A percentile compares a stretch with the other conserved stretches of the same genome.
These are phyloP conservation scores for Phyto melanocephala DNA, from an alignment of 2,888 invertebrate genomes.

Conservation along the genomic window DNA sequence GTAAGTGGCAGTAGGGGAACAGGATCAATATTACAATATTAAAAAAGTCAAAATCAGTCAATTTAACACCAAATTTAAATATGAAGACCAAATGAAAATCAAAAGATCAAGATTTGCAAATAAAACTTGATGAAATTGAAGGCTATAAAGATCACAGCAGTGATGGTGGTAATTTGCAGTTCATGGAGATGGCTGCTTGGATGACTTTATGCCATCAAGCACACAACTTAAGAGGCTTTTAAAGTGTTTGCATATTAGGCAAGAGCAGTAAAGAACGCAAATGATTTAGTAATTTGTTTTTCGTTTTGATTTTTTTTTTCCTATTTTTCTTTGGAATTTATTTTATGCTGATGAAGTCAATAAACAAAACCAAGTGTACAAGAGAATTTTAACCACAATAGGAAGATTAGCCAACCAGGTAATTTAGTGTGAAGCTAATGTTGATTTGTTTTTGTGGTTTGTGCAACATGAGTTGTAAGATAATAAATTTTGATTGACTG, in stretches of 20 bases:
- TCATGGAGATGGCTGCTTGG: background rate
- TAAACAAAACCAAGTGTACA: background rate
- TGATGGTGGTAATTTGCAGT: constrained; percentile 40
- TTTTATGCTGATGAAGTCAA: constrained; percentile 13
- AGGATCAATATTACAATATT: constrained; percentile 36
- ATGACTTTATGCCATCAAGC: background rate
- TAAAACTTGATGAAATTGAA: constrained; percentile 64
- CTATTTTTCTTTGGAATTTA: background rate
- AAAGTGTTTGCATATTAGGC: constrained; percentile 33
- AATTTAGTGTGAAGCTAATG: constrained; percentile 53
- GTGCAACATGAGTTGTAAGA: constrained; percentile 1
- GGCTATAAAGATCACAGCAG: constrained; percentile 56
- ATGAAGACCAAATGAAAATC: constrained; percentile 38
- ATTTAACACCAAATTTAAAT: constrained; percentile 59
- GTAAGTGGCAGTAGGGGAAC: constrained; percentile 48
- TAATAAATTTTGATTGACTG: constrained; percentile 46
- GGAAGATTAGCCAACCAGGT: constrained; percentile 42
- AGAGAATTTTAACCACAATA: constrained; percentile 41
- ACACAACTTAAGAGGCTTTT: constrained; percentile 9
- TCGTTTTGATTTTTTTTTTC: background rate
- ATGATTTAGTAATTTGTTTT: constrained; percentile 57
- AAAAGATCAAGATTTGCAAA: constrained; percentile 59
- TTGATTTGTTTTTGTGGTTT: constrained; percentile 63
- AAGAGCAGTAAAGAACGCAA: constrained; percentile 15
- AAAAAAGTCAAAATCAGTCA: constrained; percentile 51